Conservation (phyloP, 2,888 invertebrate species). For the Pegoplata infirma region DNA sequence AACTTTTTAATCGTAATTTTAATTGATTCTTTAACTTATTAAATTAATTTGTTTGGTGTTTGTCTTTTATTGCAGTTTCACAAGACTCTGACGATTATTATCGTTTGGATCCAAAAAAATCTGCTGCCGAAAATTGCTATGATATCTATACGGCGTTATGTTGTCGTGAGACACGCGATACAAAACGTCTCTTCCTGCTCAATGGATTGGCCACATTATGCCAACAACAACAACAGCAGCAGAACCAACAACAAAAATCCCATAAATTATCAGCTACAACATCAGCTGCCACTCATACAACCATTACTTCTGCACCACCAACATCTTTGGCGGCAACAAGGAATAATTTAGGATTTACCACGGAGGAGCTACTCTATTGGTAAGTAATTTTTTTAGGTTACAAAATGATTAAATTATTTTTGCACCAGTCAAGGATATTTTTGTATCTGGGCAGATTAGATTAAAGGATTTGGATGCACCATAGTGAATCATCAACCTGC, state of each 20-base stretch:
- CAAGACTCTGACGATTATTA: slow-evolving; percentile 82
- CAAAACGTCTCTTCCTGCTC: slow-evolving; percentile 89
- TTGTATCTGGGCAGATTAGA: too few relatives aligned
- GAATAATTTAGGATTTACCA: slow-evolving; percentile 82
- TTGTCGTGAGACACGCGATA: slow-evolving; percentile 82
- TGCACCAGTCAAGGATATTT: too few relatives aligned
- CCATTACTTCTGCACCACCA: slow-evolving; percentile 15
- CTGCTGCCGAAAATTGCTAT: slow-evolving; percentile 82
- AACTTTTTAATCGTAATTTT: too few relatives aligned
- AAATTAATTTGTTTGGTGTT: too few relatives aligned
- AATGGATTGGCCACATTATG: slow-evolving; percentile 91
- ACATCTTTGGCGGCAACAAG: slow-evolving; percentile 55
- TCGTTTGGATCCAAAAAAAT: slow-evolving; percentile 81
- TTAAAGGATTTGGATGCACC: too few relatives aligned
- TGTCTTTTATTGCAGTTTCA: slow-evolving; percentile 67
- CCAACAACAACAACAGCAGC: slow-evolving; percentile 65
- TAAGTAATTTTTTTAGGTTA: slow-evolving; percentile 78
- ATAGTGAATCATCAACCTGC: too few relatives aligned
- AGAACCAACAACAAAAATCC: slow-evolving; percentile 48
- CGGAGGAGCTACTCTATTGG: slow-evolving; percentile 91
- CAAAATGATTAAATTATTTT: too few relatives aligned
- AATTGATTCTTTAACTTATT: too few relatives aligned
- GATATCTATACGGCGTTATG: slow-evolving; percentile 83
- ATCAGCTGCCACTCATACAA: slow-evolving; percentile 18
- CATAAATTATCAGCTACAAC: slow-evolving; percentile 34